Evolutionary conservation across 2,797 vertebrate genomes (phyloP).

Genomic region (Notoglanidium macrostoma): DNA sequence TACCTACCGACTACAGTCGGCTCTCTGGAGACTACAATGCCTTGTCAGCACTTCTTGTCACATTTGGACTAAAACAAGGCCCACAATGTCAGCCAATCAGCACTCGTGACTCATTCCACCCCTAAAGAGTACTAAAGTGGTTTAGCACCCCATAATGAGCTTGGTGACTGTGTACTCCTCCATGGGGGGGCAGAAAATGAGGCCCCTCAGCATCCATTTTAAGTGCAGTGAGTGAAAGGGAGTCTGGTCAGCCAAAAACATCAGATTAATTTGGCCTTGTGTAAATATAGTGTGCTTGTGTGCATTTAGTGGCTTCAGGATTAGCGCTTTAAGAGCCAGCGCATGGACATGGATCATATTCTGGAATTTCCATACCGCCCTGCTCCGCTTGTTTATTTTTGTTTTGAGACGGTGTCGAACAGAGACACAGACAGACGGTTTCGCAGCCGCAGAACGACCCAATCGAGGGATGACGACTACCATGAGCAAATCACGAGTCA

Average conservation of each 20-base stretch:
- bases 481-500: not conserved
- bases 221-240: slow-evolving; percentile 61
- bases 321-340: slow-evolving; percentile 55
- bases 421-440: not conserved
- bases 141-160: slow-evolving; percentile 66
- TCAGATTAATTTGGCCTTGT: slow-evolving; percentile 61
- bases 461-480: not conserved
- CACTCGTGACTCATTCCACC: slow-evolving; percentile 46
- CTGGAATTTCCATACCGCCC: slow-evolving; percentile 46
- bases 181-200: slow-evolving; percentile 64
- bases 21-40: not conserved
- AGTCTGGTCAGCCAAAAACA: slow-evolving; percentile 60
- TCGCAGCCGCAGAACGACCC: not conserved
- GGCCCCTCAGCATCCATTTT: slow-evolving; percentile 58
- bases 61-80: slow-evolving; percentile 63
- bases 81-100: slow-evolving; percentile 67
- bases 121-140: not conserved
- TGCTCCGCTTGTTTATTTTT: slow-evolving; percentile 18
- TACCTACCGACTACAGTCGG: not conserved
- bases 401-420: slow-evolving; percentile 15
- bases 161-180: slow-evolving; percentile 64
- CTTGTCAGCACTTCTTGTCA: slow-evolving; percentile 63
- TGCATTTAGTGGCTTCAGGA: slow-evolving; percentile 58
- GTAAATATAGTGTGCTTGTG: slow-evolving; percentile 49
- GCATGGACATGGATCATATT: slow-evolving; percentile 48